Percentiles rank a stretch among this genome's conserved stretches.
Conservation (phyloP, 2,797 vertebrate species). For the Dallia pectoralis region DNA sequence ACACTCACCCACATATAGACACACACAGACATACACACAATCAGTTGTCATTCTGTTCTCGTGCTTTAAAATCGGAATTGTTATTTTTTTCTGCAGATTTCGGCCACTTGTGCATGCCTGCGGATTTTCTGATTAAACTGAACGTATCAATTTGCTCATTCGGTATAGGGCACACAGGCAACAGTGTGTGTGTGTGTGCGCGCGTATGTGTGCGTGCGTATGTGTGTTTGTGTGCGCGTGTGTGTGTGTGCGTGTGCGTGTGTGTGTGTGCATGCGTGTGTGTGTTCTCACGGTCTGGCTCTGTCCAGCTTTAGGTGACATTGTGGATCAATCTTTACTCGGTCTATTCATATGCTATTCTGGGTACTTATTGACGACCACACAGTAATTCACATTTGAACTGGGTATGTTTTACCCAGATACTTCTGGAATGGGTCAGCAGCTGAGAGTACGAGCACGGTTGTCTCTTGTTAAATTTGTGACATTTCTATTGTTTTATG, state of each 20-base stretch:
- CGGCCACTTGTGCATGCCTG: conserved; percentile 45
- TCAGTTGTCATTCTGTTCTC: conserved; percentile 56
- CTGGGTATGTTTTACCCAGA: conserved; percentile 46
- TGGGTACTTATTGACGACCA: conserved; percentile 13
- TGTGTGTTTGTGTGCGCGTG: conserved; percentile 39
- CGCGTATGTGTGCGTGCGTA: too few species aligned
- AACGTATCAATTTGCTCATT: conserved; percentile 73
- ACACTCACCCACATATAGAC: conserved; percentile 27
- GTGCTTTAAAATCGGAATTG: conserved; percentile 46
- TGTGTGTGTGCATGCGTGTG: conserved; percentile 28
- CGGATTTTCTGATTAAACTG: conserved; percentile 70
- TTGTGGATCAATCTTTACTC: conserved; percentile 57
- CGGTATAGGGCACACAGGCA: conserved; percentile 42
- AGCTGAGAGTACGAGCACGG: conserved; percentile 38
- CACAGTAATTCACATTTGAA: conserved; percentile 55
- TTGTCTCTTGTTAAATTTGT: conserved; percentile 34
- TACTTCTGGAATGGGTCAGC: conserved; percentile 40
- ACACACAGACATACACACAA: too few species aligned
- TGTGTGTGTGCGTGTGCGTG: conserved; percentile 18
- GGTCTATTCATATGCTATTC: conserved; percentile 64
- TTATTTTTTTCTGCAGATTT: conserved; percentile 51
- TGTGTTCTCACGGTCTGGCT: conserved; percentile 19
- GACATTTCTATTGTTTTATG: conserved; percentile 7
- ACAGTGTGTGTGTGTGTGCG: conserved; percentile 40
- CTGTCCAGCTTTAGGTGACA: conserved; percentile 51